Evolutionary conservation across 1,140 invertebrate genomes (phyloP).

Genomic region (Bombus affinis): DNA sequence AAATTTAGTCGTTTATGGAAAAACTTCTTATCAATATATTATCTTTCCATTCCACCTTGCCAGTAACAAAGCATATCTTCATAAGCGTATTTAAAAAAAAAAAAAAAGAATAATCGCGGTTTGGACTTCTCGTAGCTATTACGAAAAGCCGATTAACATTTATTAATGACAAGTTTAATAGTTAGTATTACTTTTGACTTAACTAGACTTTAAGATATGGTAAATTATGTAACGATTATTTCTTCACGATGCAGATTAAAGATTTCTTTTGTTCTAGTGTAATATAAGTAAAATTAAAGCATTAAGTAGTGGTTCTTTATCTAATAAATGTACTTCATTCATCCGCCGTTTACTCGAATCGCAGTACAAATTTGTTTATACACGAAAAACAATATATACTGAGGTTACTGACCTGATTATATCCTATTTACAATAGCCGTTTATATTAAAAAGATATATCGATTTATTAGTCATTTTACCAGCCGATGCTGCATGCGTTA

Average conservation of each 20-base stretch:
- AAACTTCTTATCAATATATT: slow-evolving; percentile 48
- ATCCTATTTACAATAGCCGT: slow-evolving; percentile 48
- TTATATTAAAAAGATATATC: slow-evolving; percentile 49
- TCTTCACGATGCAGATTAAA: slow-evolving; percentile 1
- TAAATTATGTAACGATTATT: slow-evolving; percentile 29
- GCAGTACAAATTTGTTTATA: slow-evolving; percentile 43
- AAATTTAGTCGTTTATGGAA: slow-evolving; percentile 36
- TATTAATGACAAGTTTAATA: slow-evolving; percentile 29
- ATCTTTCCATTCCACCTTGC: slow-evolving; percentile 35
- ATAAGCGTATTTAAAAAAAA: slow-evolving; percentile 33
- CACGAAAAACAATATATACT: slow-evolving; percentile 34
- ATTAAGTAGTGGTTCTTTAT: slow-evolving; percentile 33
- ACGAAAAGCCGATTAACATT: not conserved
- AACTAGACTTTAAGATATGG: slow-evolving; percentile 12
- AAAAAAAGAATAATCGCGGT: not conserved
- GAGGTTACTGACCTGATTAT: slow-evolving; percentile 43
- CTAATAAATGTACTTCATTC: slow-evolving; percentile 32
- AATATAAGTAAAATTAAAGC: slow-evolving; percentile 34
- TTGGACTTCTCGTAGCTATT: not conserved
- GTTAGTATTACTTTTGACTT: slow-evolving; percentile 7
- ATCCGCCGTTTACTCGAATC: not conserved
- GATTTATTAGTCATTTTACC: slow-evolving; percentile 38
- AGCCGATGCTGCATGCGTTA: slow-evolving; percentile 28
- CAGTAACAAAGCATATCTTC: slow-evolving; percentile 32
- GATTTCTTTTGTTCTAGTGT: not conserved